phyloP scores from a whole-genome alignment of 2,113 vertebrate species.

The Desmodus rotundus region DNA sequence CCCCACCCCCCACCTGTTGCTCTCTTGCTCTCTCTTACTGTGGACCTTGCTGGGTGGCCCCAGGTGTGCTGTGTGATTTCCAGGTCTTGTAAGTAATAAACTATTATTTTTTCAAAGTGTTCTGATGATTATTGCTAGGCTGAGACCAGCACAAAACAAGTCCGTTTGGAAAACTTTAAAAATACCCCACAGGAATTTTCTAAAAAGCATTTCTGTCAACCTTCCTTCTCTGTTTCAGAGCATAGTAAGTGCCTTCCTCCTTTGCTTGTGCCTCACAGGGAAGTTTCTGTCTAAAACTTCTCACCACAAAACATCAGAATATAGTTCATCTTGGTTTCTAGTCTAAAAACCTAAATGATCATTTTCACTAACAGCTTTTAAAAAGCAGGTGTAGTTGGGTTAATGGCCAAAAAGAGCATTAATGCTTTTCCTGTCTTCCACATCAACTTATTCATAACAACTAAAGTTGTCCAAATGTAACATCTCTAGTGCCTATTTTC shows the following conservation, averaged over 20 bases:
- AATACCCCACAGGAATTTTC: not conserved
- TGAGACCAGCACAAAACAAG: not conserved
- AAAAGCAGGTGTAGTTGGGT: not conserved
- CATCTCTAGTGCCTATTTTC: not conserved
- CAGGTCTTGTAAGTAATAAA: not conserved
- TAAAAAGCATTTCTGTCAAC: not conserved
- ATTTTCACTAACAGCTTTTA: not conserved
- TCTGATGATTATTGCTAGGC: not conserved
- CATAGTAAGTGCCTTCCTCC: not conserved
- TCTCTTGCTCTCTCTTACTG: not conserved
- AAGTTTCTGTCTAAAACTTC: not conserved
- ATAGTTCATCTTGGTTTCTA: not conserved
- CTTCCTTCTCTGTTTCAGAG: not conserved
- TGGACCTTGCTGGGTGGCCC: not conserved
- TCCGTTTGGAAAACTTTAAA: not conserved
- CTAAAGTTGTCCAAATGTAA: not conserved
- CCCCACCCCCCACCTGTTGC: not conserved
- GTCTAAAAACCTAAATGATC: not conserved
- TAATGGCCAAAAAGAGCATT: not conserved
- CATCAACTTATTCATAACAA: not conserved
- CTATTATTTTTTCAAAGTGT: not conserved
- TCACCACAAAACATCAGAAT: not conserved
- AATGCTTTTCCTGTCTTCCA: not conserved
- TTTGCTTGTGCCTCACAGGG: accelerated
- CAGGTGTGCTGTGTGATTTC: not conserved